phyloP scores from a whole-genome alignment of 2,113 vertebrate genomes.

The Haemorhous mexicanus region DNA sequence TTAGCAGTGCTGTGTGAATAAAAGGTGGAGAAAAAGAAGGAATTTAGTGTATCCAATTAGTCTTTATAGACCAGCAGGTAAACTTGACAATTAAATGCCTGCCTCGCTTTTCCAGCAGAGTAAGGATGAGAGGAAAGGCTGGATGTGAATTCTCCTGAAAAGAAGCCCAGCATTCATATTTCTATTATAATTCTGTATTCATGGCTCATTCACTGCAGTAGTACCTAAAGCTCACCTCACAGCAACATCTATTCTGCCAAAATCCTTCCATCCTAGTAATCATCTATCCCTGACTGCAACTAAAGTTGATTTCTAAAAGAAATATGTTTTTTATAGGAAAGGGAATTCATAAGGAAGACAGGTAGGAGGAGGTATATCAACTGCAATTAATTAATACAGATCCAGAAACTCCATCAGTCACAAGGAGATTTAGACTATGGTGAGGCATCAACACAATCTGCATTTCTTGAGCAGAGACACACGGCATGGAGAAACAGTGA shows the following conservation, averaged over 20 bases:
- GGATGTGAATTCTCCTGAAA: background rate
- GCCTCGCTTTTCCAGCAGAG: background rate
- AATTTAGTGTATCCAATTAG: background rate
- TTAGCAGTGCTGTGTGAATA: background rate
- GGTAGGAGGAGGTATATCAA: background rate
- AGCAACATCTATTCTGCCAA: background rate
- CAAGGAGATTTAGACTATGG: background rate
- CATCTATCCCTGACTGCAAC: background rate
- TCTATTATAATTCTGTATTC: background rate
- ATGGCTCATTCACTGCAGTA: background rate
- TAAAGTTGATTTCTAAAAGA: background rate
- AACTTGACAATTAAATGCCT: background rate
- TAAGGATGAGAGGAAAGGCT: background rate
- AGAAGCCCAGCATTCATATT: background rate
- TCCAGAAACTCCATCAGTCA: background rate
- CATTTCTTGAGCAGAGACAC: background rate
- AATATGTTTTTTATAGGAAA: background rate
- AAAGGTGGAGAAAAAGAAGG: background rate
- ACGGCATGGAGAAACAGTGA: background rate
- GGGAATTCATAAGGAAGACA: background rate
- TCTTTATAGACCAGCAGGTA: background rate
- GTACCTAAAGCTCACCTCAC: background rate
- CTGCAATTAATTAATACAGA: background rate
- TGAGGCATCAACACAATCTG: background rate
- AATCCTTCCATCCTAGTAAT: background rate